Evolutionary conservation across 1,140 invertebrate species (phyloP), one percentile per base, ranked within the genome.

Genomic region (Drosophila bifasciata): DNA sequence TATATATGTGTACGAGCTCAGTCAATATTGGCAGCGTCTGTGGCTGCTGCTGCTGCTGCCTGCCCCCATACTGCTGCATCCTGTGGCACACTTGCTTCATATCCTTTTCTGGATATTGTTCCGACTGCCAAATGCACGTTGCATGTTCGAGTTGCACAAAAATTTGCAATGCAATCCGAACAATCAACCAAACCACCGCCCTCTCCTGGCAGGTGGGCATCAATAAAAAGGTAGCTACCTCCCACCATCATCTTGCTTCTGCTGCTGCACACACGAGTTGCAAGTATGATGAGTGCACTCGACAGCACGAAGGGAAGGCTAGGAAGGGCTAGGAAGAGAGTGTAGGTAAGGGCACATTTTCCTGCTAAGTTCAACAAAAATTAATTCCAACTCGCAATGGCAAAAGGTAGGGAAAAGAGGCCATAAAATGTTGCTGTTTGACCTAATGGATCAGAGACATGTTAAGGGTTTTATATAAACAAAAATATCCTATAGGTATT

Each of bases 1-100:
- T 32, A 9, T 25, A 25, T 21, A 4, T 21, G 41, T 15, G 15
- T 17, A 23, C 56, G 66, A 80, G 60, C 75, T 76, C 72, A 85
- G 80, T 86, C 84, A 83, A 88, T 86, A 86, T 86, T 86, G 83
- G 84, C 84, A 86, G 62, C 84, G 78, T 86, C 83, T 81, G 83
- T 83, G 78, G 79, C 59, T 66, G 51, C 56, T 40, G 53, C 25
- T 28, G 28, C 28, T 28, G 8, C 46, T 15, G 15, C 40, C 19
- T 21, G 19, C 19, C 36, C 21, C 53, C 28, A 55, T 61, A 52
- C 46, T 16, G 15, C 46, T n/a, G 15, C 40, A 50, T 68, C 36
- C 63, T 66, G 23, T 49, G 32, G 32, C 32, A 36, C 32, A 36
- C 32, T 36, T 36, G 61, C 49, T 23, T 56, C 66, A 43, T 56